Evolutionary conservation across 1,140 invertebrate species (phyloP), one percentile per base, ranked within the genome.

Genomic region (Drosophila santomea): DNA sequence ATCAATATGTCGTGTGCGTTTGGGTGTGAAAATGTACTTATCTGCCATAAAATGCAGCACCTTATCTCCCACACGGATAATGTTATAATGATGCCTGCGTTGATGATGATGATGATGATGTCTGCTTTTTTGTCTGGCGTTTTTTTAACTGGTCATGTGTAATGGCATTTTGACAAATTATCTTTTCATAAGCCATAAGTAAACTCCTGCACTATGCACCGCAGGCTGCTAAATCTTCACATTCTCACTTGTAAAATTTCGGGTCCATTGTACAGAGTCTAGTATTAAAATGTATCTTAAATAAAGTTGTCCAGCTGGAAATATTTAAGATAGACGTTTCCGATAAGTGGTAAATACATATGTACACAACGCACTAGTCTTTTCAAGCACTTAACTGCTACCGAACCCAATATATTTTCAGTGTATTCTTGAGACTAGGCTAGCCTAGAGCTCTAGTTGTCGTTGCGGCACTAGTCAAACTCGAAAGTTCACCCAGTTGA

Each of bases 81-180:
- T n/a, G 25, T 47, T 23, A 47, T 66, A 38, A 47, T 47, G 36
- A 63, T 47, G 41, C 4, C 32, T 17, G 3, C 8, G 36, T 23
- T 41, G 28, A 6, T 25, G 20, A 15, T 43, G n/a, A 11, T 39
- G 52, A 43, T 17, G 17, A 58, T 58, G 14, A 14, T 54, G 51
- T 23, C 5, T 6, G 35, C 12, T n/a, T n/a, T n/a, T n/a, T n/a
- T n/a, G n/a, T n/a, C n/a, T n/a, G 14, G 38, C n/a, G 4, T 41
- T 14, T 62, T 36, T 71, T 14, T 39, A 39, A n/a, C 45, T 45
- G 47, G 23, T 23, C 28, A n/a, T 39, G 48, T 35, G 47, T 20
- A 60, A 54, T 55, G 51, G 32, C 51, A 51, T 56, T 54, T 51
- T 51, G 72, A 74, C 51, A 51, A 57, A 51, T 51, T 63, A 63